Evolutionary conservation across 2,113 vertebrate genomes (phyloP), one percentile per base, ranked within the genome.

Genomic region (Potamarius usumacintae): DNA sequence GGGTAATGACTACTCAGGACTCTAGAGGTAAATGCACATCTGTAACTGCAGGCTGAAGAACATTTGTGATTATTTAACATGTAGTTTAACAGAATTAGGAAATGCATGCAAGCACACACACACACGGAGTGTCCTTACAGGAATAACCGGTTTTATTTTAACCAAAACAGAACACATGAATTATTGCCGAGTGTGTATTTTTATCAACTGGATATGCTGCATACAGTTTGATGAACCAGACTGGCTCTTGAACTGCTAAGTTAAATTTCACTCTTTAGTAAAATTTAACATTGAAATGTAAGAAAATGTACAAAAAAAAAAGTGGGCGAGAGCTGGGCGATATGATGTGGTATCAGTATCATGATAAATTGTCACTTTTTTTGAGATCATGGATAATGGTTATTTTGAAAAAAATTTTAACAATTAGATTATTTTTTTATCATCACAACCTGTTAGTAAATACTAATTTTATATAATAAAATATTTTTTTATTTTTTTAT

Each of bases 31-130:
- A 25, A 52, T 50, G 30, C 71, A 22, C 9, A 5, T 69, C 42
- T 50, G 42, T 22, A n/a, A 0, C 76, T 53, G 76, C 50, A 78
- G 50, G 76, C 50, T 4, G 6, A 12, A 15, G 76, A 42, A 17
- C 76, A 78, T 77, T 53, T 25, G 50, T n/a, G 20, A 78, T 78
- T 78, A 27, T 77, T 53, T 52, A n/a, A 53, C 76, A 53, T 78
- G 50, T 50, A 78, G 76, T 78, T 55, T n/a, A 78, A 55, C 76
- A 78, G 76, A 50, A n/a, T 27, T 17, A 25, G 17, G 2, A 11
- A 18, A 52, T 11, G 17, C 20, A 14, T 2, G 22, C 69, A 42
- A 10, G 2, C 69, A 20, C n/a, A 27, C 34, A 50, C 18, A 14
- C 48, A 53, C 48, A 52, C 22, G 2, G 20, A 42, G 42, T 52